Base-by-base conservation (phyloP, 2,888 invertebrate genomes). In the Cheilosia scutellata region DNA sequence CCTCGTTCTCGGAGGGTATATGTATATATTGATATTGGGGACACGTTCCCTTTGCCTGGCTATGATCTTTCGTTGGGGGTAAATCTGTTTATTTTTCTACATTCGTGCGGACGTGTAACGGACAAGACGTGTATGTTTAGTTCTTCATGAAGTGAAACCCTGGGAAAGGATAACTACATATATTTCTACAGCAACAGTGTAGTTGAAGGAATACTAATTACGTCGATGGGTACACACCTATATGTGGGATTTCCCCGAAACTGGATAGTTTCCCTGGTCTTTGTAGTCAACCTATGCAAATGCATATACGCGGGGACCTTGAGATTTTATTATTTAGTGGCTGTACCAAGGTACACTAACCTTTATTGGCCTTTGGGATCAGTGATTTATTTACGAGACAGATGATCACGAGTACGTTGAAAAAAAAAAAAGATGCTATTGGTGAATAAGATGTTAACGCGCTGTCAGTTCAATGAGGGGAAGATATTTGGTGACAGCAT, bases 201-300 rank as follows among this genome's bases (percentile, higher is more conserved):
- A 77, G 80, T 82, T 82, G 71, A 86, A 72, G 62, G 86, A 82
- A 86, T 86, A 82, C 82, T 77, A 86, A 86, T 86, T 76, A 72
- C 76, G 9, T 68, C 51, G 62, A 72, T 82, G 72, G 62, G 49
- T 68, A 42, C 40, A 44, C 47, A 40, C 63, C 71, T 55, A 82
- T 55, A 82, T 71, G 20, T 62, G 66, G 63, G 62, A 76, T 77
- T 82, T 86, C 86, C 68, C 37, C 62, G 82, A 75, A 82, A 82
- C 60, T 63, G 44, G 62, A 82, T 6, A 71, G 47, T 75, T 62
- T 47, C 29, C 11, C 57, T 58, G 37, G 9, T 51, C 11, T 40
- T 9, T 29, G 63, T 66, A 66, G 66, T 76, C 71, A 84, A 60
- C 0, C 60, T 80, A 84, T 84, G 80, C 65, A 71, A 84, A 80